Percentiles rank a stretch among this genome's conserved stretches.
Evolutionary conservation across 2,888 invertebrate genomes (phyloP).

Genomic region (Molorchus minor): DNA sequence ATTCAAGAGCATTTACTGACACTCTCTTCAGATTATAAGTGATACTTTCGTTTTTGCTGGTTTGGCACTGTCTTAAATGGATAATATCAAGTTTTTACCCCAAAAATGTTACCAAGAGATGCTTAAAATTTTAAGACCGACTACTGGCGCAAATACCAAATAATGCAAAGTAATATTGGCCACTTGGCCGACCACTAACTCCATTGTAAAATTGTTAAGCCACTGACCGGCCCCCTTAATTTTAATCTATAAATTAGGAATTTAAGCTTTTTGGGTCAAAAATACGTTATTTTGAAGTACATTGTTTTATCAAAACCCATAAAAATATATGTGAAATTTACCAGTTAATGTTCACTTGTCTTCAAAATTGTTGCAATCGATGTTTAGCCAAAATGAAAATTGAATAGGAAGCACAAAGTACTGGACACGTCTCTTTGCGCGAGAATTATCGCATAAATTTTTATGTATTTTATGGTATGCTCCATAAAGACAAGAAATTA

Average conservation of each 20-base stretch:
- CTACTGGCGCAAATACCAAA: not conserved
- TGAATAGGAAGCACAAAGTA: not conserved
- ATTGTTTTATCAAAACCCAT: not conserved
- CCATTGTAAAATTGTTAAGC: slow-evolving; percentile 9
- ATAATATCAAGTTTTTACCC: slow-evolving; percentile 4
- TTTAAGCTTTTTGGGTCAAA: not conserved
- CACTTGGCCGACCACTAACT: slow-evolving; percentile 13
- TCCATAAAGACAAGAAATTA: not conserved
- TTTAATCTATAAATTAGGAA: slow-evolving; percentile 9
- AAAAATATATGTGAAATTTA: not conserved
- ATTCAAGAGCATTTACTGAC: slow-evolving; percentile 31
- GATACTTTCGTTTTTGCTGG: slow-evolving; percentile 20
- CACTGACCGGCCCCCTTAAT: slow-evolving; percentile 10
- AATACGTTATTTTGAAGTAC: slow-evolving; percentile 1
- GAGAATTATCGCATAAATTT: too few relatives aligned
- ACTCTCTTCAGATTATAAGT: slow-evolving; percentile 13
- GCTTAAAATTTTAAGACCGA: slow-evolving; percentile 1
- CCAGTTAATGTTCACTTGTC: not conserved
- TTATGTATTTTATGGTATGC: not conserved
- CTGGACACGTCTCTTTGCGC: too few relatives aligned
- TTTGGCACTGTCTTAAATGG: slow-evolving; percentile 21
- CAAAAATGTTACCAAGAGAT: slow-evolving; percentile 2
- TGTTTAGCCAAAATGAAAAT: not conserved
- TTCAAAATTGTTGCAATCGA: not conserved
- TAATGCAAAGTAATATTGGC: too few relatives aligned